Evolutionary conservation across 35 echinoderm and acorn worm species (phyloP).

Genomic region (Acanthaster planci): DNA sequence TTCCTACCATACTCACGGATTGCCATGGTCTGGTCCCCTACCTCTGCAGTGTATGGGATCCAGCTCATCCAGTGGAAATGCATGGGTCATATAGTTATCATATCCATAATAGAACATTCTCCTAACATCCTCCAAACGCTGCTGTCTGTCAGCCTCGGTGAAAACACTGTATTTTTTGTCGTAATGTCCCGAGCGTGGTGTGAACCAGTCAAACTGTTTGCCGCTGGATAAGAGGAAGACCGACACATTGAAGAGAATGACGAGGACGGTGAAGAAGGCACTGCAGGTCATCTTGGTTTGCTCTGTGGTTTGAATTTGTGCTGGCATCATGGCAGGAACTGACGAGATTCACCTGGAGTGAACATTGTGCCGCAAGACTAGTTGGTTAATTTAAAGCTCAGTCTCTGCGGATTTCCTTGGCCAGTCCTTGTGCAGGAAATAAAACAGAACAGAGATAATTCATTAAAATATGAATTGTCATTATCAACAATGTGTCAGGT

Average conservation of each 20-base stretch:
- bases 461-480: no score
- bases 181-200: slow-evolving; percentile 36
- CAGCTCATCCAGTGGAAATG: slow-evolving; percentile 92
- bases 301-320: neutral
- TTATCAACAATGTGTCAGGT: no score
- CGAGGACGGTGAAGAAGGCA: slow-evolving; percentile 19
- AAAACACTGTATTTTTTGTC: slow-evolving; percentile 85
- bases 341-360: neutral
- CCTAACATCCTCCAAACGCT: slow-evolving; percentile 70
- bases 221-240: slow-evolving; percentile 31
- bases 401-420: no score
- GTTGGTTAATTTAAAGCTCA: no score
- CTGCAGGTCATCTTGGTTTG: slow-evolving; percentile 1
- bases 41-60: slow-evolving; percentile 94
- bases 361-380: no score
- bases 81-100: slow-evolving; percentile 90
- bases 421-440: no score
- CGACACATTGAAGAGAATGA: slow-evolving; percentile 21
- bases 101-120: slow-evolving; percentile 95
- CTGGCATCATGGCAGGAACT: neutral
- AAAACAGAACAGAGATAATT: no score
- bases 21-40: slow-evolving; percentile 75
- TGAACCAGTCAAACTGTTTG: slow-evolving; percentile 28
- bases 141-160: slow-evolving; percentile 73
- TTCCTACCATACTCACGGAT: slow-evolving; percentile 82